A percentile compares a stretch with the other conserved stretches of the same genome.
These are phyloP conservation scores for Mesocentrotus franciscanus DNA, from an alignment of 53 echinoderm and acorn worm species.

Conservation along the genomic window DNA sequence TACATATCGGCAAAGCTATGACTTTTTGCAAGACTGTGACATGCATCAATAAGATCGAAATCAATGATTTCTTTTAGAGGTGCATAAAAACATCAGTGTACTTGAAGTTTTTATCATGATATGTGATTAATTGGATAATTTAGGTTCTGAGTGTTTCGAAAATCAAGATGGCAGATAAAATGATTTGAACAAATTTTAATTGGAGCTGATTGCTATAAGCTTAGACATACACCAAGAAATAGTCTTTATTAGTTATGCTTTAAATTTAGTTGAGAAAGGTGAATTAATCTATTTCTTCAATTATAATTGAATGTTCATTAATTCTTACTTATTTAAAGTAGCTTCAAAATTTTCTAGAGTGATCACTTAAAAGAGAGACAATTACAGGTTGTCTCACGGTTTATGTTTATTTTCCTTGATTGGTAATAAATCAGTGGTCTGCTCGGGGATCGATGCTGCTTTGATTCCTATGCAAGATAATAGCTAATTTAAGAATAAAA, in stretches of 20 bases:
- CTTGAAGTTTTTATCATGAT: neutral
- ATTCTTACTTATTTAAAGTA: too few relatives aligned
- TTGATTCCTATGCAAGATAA: too few relatives aligned
- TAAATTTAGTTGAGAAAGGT: neutral
- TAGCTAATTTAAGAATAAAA: too few relatives aligned
- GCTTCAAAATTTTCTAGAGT: too few relatives aligned
- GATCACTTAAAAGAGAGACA: too few relatives aligned
- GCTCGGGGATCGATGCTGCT: too few relatives aligned
- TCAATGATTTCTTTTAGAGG: neutral
- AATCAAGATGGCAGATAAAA: neutral
- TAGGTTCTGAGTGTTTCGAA: neutral
- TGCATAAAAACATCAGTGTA: neutral
- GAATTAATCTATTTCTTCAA: neutral
- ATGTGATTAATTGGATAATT: neutral
- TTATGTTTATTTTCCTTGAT: too few relatives aligned
- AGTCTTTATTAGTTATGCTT: neutral
- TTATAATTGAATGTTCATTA: neutral
- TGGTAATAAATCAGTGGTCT: too few relatives aligned
- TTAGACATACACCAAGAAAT: neutral
- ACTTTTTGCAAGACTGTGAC: neutral
- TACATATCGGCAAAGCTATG: neutral
- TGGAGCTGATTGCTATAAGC: neutral
- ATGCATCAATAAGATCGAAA: neutral
- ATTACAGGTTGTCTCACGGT: too few relatives aligned
- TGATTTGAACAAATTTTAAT: neutral